Base-by-base conservation (phyloP, 2,888 invertebrate species). In the Idaea dimidiata region DNA sequence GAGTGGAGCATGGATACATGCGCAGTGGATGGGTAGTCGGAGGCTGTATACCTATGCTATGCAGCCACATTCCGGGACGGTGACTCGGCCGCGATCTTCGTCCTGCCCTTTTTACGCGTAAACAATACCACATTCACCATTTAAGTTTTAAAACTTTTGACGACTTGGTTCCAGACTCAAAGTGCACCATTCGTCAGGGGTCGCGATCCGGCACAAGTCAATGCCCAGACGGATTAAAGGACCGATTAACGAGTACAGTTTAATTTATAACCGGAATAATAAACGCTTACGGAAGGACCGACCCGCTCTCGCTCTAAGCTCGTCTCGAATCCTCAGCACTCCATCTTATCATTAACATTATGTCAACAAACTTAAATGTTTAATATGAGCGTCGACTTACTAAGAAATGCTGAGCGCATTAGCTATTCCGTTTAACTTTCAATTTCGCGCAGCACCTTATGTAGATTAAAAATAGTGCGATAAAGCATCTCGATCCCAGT, bases 201-300 rank as follows among this genome's bases (percentile, higher is more conserved):
- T 63, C 64, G 73, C 73, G 70, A 75, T 78, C 70, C 76, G 70
- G 72, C 73, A 76, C 77, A 85, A 87, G 91, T 91, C 91, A 92
- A 91, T 84, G 91, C 80, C 89, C 91, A 90, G 91, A 88, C 89
- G 85, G 86, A 90, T 91, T 91, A 91, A 89, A 89, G 87, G 88
- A 83, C 82, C 84, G 87, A 90, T 91, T 91, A 91, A 91, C 87
- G 86, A 88, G 83, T 84, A 81, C 85, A 78, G 78, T 82, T 88
- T 91, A 88, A 91, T 92, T 91, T 90, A 88, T 83, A 84, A 87
- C 87, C 88, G 86, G 89, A 88, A 89, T 90, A 85, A 87, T 87
- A 86, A 89, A 87, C 81, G 82, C 80, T 81, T 79, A 80, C 84
- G 84, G 84, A 84, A 87, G 84, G 82, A 79, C 76, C 80, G 81